These are phyloP conservation scores for western clawed frog (Xenopus tropicalis) DNA, from an alignment of 2,113 vertebrate species.

Conservation along the genomic window UCB_Xtro_10.0 CM004446.2:31573501-31574000, in stretches of 20 bases:
- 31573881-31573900: constrained; percentile 88
- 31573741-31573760: constrained; percentile 70
- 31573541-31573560: too few relatives aligned
- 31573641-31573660: too few relatives aligned
- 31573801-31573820: constrained; percentile 79
- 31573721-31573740: constrained; percentile 48
- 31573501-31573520: too few relatives aligned
- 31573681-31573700: too few relatives aligned
- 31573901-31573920: constrained; percentile 70
- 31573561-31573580: too few relatives aligned
- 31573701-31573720: too few relatives aligned
- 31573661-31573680: too few relatives aligned
- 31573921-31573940: neutral
- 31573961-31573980: too few relatives aligned
- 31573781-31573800: constrained; percentile 75
- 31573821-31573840: constrained; percentile 88
- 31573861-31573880: constrained; percentile 87
- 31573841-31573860: constrained; percentile 85
- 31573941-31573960: neutral
- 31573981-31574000: constrained; percentile 69
- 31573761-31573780: constrained; percentile 58
- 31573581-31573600: too few relatives aligned
- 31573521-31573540: too few relatives aligned
- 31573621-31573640: too few relatives aligned
- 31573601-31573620: too few relatives aligned